Conservation (phyloP, 2,113 vertebrate genomes). For the Dromiciops gliroides region DNA sequence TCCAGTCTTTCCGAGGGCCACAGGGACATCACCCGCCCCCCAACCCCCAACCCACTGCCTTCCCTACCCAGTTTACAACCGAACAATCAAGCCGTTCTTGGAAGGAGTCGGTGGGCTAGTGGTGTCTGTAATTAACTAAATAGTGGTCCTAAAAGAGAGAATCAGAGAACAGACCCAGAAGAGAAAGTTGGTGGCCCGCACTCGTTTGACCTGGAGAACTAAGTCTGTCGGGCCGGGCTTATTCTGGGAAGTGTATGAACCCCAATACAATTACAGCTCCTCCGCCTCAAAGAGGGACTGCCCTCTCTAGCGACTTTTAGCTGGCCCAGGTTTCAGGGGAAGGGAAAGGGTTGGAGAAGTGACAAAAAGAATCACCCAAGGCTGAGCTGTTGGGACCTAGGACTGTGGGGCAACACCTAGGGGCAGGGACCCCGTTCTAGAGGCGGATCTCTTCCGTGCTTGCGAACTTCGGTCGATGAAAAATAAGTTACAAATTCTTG, state of each 20-base stretch:
- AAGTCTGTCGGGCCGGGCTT: slow-evolving; percentile 46
- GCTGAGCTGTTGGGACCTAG: slow-evolving; percentile 28
- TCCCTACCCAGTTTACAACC: slow-evolving; percentile 15
- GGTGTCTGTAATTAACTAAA: slow-evolving; percentile 48
- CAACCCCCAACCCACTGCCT: not conserved
- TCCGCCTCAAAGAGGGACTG: slow-evolving; percentile 64
- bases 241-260: slow-evolving; percentile 16
- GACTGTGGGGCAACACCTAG: slow-evolving; percentile 25
- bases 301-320: slow-evolving; percentile 76
- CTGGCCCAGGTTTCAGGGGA: slow-evolving; percentile 58
- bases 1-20: slow-evolving; percentile 42
- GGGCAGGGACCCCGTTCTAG: not conserved
- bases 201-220: slow-evolving; percentile 25
- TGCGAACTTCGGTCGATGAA: slow-evolving; percentile 77
- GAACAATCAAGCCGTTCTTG: slow-evolving; percentile 38
- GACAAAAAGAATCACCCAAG: not conserved
- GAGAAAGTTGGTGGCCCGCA: slow-evolving; percentile 19
- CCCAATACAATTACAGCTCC: slow-evolving; percentile 60
- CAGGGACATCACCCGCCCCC: not conserved
- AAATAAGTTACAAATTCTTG: slow-evolving; percentile 89
- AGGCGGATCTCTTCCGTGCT: slow-evolving; percentile 66
- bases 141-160: slow-evolving; percentile 29
- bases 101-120: slow-evolving; percentile 22
- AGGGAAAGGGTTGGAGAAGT: not conserved
- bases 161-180: slow-evolving; percentile 23